These are phyloP conservation scores for Thalassaphorura encarpata DNA, from an alignment of 1,140 invertebrate genomes.

Conservation along the genomic window DNA sequence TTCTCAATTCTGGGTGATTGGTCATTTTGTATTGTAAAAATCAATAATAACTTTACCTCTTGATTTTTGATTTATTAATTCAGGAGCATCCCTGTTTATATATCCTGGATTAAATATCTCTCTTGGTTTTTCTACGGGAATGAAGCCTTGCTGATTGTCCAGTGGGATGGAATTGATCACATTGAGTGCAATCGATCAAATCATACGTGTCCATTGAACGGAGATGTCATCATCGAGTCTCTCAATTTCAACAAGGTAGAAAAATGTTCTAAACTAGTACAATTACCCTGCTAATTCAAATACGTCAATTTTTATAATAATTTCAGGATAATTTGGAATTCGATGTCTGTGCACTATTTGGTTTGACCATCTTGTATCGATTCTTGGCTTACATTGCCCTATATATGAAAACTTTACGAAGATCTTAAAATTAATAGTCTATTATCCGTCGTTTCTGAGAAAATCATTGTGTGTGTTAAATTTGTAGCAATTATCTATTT, in stretches of 20 bases:
- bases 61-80: no score
- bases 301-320: conserved; percentile 5
- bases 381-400: conserved; percentile 59
- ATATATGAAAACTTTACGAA: no score
- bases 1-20: neutral
- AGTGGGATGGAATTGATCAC: conserved; percentile 66
- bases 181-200: conserved; percentile 61
- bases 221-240: conserved; percentile 63
- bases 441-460: no score
- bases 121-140: conserved; percentile 95
- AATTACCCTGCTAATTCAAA: neutral
- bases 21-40: neutral
- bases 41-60: conserved; percentile 42
- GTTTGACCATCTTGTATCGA: conserved; percentile 64
- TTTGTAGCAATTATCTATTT: no score
- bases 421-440: no score
- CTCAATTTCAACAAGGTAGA: conserved; percentile 66
- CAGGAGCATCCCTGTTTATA: conserved; percentile 70
- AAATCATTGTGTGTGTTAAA: no score
- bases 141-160: conserved; percentile 85
- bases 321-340: conserved; percentile 56
- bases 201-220: conserved; percentile 61
- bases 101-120: conserved; percentile 89
- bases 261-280: conserved; percentile 39
- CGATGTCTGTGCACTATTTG: conserved; percentile 57